Percentiles rank a stretch among this genome's conserved stretches.
Conservation (phyloP, 2,888 invertebrate genomes). For the Portevinia maculata region DNA sequence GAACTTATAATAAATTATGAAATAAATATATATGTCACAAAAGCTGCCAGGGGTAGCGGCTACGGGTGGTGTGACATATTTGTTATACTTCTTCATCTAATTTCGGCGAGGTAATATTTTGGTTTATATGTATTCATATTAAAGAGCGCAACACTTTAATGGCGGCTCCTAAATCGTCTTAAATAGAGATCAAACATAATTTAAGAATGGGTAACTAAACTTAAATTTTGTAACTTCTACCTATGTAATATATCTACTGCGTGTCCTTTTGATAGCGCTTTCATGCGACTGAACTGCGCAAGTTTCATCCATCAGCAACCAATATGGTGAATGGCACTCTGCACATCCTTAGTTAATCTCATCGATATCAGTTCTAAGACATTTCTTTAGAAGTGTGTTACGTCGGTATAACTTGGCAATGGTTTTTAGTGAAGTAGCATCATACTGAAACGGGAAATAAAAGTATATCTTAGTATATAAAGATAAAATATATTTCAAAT, state of each 20-base stretch:
- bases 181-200: conserved; percentile 3
- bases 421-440: background rate
- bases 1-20: too few relatives aligned
- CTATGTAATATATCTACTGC: conserved; percentile 19
- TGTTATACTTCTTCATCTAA: background rate
- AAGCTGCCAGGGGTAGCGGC: too few relatives aligned
- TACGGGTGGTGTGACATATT: too few relatives aligned
- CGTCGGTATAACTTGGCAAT: conserved; percentile 6
- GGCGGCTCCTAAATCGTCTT: conserved; percentile 10
- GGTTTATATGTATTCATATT: too few relatives aligned
- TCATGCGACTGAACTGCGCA: conserved; percentile 27
- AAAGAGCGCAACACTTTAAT: conserved; percentile 5
- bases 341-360: conserved; percentile 37
- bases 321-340: conserved; percentile 35
- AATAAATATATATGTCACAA: too few relatives aligned
- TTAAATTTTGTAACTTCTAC: background rate
- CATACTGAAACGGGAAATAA: conserved; percentile 15
- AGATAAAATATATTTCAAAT: background rate
- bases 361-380: conserved; percentile 50
- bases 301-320: conserved; percentile 29
- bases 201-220: background rate
- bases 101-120: background rate
- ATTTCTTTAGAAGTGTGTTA: conserved; percentile 25
- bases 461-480: background rate
- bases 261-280: conserved; percentile 15